Evolutionary conservation across 2,113 vertebrate genomes (phyloP).

Genomic region (Scortum barcoo): DNA sequence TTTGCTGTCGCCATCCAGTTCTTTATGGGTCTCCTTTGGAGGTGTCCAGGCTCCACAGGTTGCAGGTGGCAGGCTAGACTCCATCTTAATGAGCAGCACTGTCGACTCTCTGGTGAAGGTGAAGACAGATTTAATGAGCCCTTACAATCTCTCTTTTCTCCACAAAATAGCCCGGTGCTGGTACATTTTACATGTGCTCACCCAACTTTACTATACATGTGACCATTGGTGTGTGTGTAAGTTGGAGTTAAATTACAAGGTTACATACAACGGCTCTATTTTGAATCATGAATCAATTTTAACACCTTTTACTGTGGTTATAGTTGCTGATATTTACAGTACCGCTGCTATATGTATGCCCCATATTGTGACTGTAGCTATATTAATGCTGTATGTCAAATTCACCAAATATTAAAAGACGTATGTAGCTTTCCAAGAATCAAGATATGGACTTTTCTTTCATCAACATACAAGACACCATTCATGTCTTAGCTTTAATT

Average conservation of each 20-base stretch:
- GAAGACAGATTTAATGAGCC: constrained; percentile 59
- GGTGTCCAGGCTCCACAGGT: constrained; percentile 43
- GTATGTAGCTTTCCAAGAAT: constrained; percentile 1
- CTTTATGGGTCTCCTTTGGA: constrained; percentile 9
- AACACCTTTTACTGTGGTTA: neutral
- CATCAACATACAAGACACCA: constrained; percentile 21
- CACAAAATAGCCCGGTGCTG: constrained; percentile 1
- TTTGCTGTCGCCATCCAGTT: neutral
- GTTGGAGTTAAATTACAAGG: neutral
- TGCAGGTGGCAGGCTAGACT: constrained; percentile 12
- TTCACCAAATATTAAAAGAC: neutral
- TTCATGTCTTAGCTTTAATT: constrained; percentile 41
- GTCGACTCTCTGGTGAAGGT: constrained; percentile 23
- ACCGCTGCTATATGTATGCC: neutral
- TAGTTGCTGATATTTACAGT: neutral
- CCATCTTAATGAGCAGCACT: constrained; percentile 40
- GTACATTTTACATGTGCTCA: constrained; percentile 11
- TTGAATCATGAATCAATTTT: too few relatives aligned
- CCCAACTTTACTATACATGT: neutral
- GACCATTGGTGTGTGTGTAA: neutral
- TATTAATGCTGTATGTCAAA: neutral
- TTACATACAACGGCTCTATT: neutral
- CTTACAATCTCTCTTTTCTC: constrained; percentile 12
- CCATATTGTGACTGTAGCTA: neutral
- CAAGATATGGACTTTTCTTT: constrained; percentile 1